A percentile compares a stretch with the other conserved stretches of the same genome.
phyloP scores from a whole-genome alignment of 37 sponge, comb jelly and placozoan genomes.

The Crambe crambe region DNA sequence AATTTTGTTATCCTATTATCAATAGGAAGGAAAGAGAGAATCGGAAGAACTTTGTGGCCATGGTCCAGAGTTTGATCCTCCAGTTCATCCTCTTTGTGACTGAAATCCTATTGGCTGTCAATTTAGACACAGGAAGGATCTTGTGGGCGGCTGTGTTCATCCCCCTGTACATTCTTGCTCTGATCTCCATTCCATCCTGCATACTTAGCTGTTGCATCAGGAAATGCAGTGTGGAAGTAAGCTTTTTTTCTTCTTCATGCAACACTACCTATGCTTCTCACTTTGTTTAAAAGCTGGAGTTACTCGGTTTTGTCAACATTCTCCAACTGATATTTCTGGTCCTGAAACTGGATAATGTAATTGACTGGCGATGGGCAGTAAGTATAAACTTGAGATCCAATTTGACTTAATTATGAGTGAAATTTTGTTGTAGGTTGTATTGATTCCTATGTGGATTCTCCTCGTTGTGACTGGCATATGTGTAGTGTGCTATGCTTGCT shows the following conservation, averaged over 20 bases:
- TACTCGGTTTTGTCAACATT: slow-evolving; percentile 38
- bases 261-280: background rate
- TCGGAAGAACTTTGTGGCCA: slow-evolving; percentile 47
- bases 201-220: slow-evolving; percentile 49
- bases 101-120: slow-evolving; percentile 57
- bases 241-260: background rate
- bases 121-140: slow-evolving; percentile 34
- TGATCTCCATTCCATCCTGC: slow-evolving; percentile 22
- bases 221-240: slow-evolving; percentile 59
- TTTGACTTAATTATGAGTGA: background rate
- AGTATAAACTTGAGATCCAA: slow-evolving; percentile 7
- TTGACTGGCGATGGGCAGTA: slow-evolving; percentile 69
- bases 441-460: slow-evolving; percentile 59
- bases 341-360: slow-evolving; percentile 45
- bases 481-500: slow-evolving; percentile 14
- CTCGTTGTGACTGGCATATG: slow-evolving; percentile 20
- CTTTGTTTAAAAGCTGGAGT: slow-evolving; percentile 36
- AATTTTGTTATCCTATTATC: background rate
- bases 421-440: slow-evolving; percentile 30
- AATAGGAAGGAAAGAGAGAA: slow-evolving; percentile 52
- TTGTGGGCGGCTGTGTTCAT: slow-evolving; percentile 69
- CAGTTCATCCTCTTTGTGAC: slow-evolving; percentile 54
- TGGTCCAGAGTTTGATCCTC: slow-evolving; percentile 38
- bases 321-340: slow-evolving; percentile 73
- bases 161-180: slow-evolving; percentile 56